Base-by-base conservation (phyloP, 2,888 invertebrate genomes). In the Cantharis rufa region DNA sequence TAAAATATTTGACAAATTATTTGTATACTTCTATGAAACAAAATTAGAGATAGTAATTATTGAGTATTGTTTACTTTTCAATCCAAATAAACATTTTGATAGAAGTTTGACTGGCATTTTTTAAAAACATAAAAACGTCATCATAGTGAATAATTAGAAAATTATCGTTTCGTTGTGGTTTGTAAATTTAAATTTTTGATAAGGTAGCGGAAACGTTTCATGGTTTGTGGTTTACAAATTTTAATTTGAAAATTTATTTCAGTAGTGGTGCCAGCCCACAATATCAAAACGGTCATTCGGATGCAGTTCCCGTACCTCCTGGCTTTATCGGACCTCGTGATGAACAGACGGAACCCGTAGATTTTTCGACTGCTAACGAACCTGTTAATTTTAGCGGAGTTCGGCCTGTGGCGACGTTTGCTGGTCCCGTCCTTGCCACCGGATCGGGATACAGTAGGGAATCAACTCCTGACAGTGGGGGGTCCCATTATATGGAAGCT, bases 391-490 rank as follows among this genome's bases (percentile, higher is more conserved):
- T 92, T 86, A 91, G 90, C 86, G 90, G 90, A 76, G 90, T 91
- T 82, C 89, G 91, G 86, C 90, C 90, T 66, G 90, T 91, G 79
- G 86, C 87, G 66, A 84, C 86, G n/a, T 86, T 87, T 78, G 86
- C 86, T 74, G 86, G 85, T 81, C 80, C 86, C 80, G 82, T 86
- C 80, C 78, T 86, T 81, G 81, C 93, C 89, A 91, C 94, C 83
- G 91, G 94, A 75, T 92, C 92, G 86, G 88, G 89, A 11, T 96
- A 96, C 88, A 96, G 95, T 89, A 92, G 96, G 84, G 96, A 96
- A 89, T 96, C 96, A 79, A 96, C 96, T 71, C 96, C 96, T 3
- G 96, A 96, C 88, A 95, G 95, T 85, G 95, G 95, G 71, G 95
- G 95, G 78, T 95, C 95, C 74, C 96, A 96, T 89, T 96, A 96